Conservation (phyloP, 2,888 invertebrate species). For the Rosalia funebris region DNA sequence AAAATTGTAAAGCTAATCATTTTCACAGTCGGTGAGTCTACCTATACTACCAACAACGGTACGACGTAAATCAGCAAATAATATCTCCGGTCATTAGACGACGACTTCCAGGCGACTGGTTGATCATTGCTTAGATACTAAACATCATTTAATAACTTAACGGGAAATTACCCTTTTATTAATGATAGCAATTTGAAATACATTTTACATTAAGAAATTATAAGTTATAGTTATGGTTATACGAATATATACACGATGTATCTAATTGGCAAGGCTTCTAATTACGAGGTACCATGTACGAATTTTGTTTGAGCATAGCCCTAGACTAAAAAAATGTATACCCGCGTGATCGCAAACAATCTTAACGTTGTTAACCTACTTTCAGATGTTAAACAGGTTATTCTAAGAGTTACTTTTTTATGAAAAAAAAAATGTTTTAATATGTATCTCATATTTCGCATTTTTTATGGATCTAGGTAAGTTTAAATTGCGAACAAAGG, state of each 20-base stretch:
- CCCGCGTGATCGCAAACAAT: background rate
- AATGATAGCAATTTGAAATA: constrained; percentile 17
- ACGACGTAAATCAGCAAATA: constrained; percentile 26
- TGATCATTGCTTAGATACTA: constrained; percentile 26
- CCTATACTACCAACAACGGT: background rate
- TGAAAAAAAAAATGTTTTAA: background rate
- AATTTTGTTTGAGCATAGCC: background rate
- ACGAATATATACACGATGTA: background rate
- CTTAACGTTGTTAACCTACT: background rate
- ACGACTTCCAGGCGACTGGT: constrained; percentile 28
- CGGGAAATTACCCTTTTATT: constrained; percentile 29
- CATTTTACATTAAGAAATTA: constrained; percentile 2
- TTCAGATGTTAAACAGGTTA: background rate
- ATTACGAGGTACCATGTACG: background rate
- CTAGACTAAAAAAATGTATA: background rate
- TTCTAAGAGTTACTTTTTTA: background rate
- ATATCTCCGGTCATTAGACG: constrained; percentile 19
- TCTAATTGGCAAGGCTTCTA: background rate
- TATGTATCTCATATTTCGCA: no score
- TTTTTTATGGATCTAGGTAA: no score
- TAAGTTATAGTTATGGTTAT: background rate
- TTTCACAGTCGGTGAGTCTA: no score
- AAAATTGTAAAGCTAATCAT: no score
- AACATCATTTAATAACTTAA: constrained; percentile 31
- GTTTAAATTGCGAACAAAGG: no score